Conservation (phyloP, 30 jellyfish, hydroid and myxozoan species). For the Pseudorhiza aurosa region DNA sequence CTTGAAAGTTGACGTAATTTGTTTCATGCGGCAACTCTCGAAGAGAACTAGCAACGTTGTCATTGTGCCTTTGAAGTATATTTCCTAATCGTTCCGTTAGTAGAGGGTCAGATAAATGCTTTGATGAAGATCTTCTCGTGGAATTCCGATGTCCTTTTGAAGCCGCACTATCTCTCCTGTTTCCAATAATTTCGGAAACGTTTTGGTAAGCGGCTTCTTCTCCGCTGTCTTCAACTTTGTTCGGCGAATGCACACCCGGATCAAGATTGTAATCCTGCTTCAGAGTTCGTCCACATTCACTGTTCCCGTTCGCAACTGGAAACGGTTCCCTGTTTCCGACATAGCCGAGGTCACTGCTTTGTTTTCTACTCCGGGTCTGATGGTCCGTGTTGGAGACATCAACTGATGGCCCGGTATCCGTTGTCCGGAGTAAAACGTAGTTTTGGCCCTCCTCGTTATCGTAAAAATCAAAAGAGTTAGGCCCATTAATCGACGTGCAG, state of each 20-base stretch:
- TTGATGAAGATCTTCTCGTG: constrained; percentile 61
- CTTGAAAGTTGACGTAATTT: constrained; percentile 58
- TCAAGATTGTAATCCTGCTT: constrained; percentile 1
- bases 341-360: neutral
- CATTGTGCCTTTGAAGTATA: constrained; percentile 37
- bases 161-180: neutral
- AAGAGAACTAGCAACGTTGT: constrained; percentile 38
- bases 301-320: neutral
- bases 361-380: neutral
- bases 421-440: constrained; percentile 50
- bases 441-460: constrained; percentile 50
- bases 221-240: constrained; percentile 5
- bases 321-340: neutral
- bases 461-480: constrained; percentile 17
- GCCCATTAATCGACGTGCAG: constrained; percentile 21
- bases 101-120: constrained; percentile 84
- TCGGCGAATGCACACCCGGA: constrained; percentile 68
- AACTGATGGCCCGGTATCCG: constrained; percentile 36
- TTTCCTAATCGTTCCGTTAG: constrained; percentile 47
- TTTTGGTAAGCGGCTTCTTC: constrained; percentile 9
- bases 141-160: constrained; percentile 52
- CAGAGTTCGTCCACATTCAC: neutral
- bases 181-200: neutral
- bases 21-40: constrained; percentile 56
- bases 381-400: neutral